Evolutionary conservation across 2,797 vertebrate species (phyloP).

Genomic region (Argya squamiceps): DNA sequence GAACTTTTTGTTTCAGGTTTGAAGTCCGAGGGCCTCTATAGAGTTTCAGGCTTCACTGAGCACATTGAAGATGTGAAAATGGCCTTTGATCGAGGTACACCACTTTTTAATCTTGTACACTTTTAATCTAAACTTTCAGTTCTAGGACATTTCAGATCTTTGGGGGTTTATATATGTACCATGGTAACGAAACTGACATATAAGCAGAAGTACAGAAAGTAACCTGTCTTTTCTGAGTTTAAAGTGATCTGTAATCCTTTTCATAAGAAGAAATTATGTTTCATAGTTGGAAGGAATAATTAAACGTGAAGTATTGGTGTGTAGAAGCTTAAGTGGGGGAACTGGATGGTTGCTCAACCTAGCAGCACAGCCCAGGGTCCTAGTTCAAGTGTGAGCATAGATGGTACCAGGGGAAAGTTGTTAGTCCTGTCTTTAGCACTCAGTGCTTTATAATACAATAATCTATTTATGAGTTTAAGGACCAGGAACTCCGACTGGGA

Average conservation of each 20-base stretch:
- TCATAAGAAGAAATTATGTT: background rate
- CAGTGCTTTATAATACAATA: background rate
- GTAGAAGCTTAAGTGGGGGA: background rate
- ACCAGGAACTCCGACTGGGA: background rate
- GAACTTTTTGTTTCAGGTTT: conserved; percentile 80
- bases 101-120: background rate
- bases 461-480: background rate
- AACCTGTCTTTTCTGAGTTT: background rate
- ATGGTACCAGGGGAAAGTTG: background rate
- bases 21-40: conserved; percentile 94
- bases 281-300: background rate
- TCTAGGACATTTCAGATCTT: background rate
- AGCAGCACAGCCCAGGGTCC: background rate
- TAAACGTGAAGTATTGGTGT: background rate
- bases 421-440: background rate
- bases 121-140: background rate
- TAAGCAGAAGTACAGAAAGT: background rate
- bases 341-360: background rate
- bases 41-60: conserved; percentile 96
- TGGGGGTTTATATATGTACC: background rate
- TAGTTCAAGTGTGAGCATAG: background rate
- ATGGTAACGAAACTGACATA: background rate
- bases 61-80: conserved; percentile 96
- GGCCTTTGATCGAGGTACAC: conserved; percentile 92
- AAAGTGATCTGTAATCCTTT: background rate